Evolutionary conservation across 2,113 vertebrate genomes (phyloP).

Genomic region (Istiophorus platypterus): DNA sequence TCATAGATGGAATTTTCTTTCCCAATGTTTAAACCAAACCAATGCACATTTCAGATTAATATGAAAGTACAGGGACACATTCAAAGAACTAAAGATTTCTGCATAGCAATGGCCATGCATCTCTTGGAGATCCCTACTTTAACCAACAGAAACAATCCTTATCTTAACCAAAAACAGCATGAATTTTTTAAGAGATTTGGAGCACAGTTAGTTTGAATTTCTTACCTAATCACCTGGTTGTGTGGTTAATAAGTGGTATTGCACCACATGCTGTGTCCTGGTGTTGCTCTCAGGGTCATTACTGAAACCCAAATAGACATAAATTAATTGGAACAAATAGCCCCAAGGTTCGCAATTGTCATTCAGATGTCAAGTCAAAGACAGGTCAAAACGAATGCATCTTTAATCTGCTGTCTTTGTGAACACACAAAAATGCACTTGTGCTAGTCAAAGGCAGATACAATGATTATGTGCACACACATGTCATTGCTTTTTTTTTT

Average conservation of each 20-base stretch:
- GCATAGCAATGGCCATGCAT: neutral
- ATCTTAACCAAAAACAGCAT: neutral
- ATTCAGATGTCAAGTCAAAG: neutral
- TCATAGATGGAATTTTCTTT: neutral
- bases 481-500: neutral
- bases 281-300: neutral
- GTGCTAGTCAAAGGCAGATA: constrained; percentile 13
- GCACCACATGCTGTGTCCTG: neutral
- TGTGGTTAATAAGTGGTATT: neutral
- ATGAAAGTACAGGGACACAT: neutral
- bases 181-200: too few relatives aligned
- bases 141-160: neutral
- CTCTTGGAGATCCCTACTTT: neutral
- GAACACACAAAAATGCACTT: constrained; percentile 3
- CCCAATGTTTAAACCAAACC: neutral
- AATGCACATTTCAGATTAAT: neutral
- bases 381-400: constrained; percentile 1
- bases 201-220: neutral
- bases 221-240: neutral
- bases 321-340: neutral
- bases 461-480: neutral
- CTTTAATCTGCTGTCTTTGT: too few relatives aligned
- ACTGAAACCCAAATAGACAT: neutral
- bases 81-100: neutral
- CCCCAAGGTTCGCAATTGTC: neutral